Conservation (phyloP, 2,797 vertebrate species). For the Gephyroberyx darwinii region DNA sequence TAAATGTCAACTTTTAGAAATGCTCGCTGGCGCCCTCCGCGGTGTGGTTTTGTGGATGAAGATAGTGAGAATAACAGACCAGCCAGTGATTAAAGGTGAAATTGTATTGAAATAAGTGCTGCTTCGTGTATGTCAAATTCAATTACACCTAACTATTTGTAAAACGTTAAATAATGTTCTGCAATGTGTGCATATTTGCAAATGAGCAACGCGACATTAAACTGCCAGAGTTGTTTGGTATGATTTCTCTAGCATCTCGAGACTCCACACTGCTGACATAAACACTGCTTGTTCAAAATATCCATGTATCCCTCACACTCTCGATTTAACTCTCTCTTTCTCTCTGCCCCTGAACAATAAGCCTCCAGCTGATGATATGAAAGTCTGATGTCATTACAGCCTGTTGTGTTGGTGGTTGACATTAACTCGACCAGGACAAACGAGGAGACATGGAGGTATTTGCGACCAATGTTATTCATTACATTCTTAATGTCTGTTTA, state of each 20-base stretch:
- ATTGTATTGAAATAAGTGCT: neutral
- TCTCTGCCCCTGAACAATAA: too few relatives aligned
- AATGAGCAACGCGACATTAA: neutral
- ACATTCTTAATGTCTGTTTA: neutral
- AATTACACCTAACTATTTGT: fast-evolving
- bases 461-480: neutral
- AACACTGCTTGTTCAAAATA: neutral
- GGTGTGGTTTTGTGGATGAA: too few relatives aligned
- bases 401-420: neutral
- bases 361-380: too few relatives aligned
- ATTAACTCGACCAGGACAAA: neutral
- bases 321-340: too few relatives aligned
- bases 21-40: neutral
- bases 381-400: neutral
- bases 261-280: too few relatives aligned
- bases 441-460: neutral
- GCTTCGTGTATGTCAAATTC: neutral
- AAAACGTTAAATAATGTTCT: fast-evolving
- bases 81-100: neutral
- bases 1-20: too few relatives aligned
- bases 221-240: constrained; percentile 24
- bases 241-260: neutral
- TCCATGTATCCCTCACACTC: neutral
- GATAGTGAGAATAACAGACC: neutral
- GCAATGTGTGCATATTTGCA: fast-evolving